Percentiles rank a stretch among this genome's conserved stretches.
phyloP scores from a whole-genome alignment of 2,888 invertebrate species.

The Sinotaia quadrata region DNA sequence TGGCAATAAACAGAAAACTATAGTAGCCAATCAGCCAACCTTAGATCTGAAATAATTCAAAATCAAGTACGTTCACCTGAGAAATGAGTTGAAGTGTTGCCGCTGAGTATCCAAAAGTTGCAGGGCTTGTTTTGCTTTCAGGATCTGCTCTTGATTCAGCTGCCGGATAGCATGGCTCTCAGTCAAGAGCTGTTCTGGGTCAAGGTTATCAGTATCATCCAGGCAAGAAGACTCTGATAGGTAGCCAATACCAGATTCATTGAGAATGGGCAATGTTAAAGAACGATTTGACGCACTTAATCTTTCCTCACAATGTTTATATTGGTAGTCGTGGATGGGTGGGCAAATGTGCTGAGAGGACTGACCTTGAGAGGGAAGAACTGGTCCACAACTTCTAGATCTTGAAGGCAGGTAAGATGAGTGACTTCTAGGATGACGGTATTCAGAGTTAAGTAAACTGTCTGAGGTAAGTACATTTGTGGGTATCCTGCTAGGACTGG shows the following conservation, averaged over 20 bases:
- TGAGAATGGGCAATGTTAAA: too few relatives aligned
- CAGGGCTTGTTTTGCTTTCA: conserved; percentile 44
- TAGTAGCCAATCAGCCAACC: too few relatives aligned
- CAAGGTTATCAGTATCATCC: conserved; percentile 25
- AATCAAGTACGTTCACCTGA: conserved; percentile 9
- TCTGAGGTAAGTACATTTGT: neutral
- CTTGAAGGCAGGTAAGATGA: conserved; percentile 6
- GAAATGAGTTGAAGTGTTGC: neutral
- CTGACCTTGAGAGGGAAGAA: neutral
- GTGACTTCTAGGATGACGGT: neutral
- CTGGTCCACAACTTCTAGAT: conserved; percentile 6
- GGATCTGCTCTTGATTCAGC: conserved; percentile 48
- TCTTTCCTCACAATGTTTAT: neutral
- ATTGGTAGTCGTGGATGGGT: neutral
- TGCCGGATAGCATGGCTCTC: conserved; percentile 51
- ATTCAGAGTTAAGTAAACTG: neutral
- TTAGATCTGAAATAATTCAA: too few relatives aligned
- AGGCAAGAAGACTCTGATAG: neutral
- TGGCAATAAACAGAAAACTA: too few relatives aligned
- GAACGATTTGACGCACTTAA: too few relatives aligned
- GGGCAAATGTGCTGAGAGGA: too few relatives aligned
- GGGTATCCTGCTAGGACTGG: neutral
- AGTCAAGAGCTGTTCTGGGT: conserved; percentile 48
- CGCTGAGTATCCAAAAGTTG: conserved; percentile 34
- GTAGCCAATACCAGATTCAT: too few relatives aligned